Base-by-base conservation (phyloP, 2,113 vertebrate genomes). In the Peucedramus taeniatus region DNA sequence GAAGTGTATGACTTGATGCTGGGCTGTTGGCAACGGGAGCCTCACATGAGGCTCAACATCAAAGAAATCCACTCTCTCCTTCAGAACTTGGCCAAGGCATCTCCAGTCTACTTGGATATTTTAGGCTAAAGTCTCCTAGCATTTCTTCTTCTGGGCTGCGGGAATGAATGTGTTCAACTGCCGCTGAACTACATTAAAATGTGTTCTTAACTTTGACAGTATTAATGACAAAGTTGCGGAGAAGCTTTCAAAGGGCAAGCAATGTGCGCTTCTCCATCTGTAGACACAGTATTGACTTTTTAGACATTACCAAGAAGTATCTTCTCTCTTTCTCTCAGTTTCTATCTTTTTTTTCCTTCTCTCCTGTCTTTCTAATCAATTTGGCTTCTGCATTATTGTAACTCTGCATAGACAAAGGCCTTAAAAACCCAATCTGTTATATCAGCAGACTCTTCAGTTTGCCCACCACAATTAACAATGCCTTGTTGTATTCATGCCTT, bases 1-100 rank as follows among this genome's bases (percentile, higher is more conserved):
- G 99, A 99, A 97, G 99, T 99, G n/a, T 99, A 99, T 12, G 99
- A 99, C 96, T 98, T 99, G 97, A 99, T 99, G 99, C 98, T 99
- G 97, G 99, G 99, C 80, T 99, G 99, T 97, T 99, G 99, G 99
- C 99, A 99, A 94, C 96, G 99, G 61, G 99, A 99, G 95, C 99
- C 99, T 16, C 99, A 99, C 95, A 99, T 99, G 98, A 99, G 99
- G 97, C 99, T 99, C 95, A 99, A 99, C 98, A 99, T 99, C 97
- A 99, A 99, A 97, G 99, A 99, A 97, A 99, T 99, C 97, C 98
- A 99, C 96, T 97, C 97, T 50, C 99, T 99, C 83, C 99, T 99
- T 81, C 99, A 99, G 97, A 99, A 99, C 96, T 98, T 99, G 98
- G 99, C 99, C 97, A 99, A 99, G 98, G 99, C 99, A 74, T 99